Evolutionary conservation across 2,888 invertebrate genomes (phyloP), one percentile per base, ranked within the genome.

Genomic region (Chouioia cunea): DNA sequence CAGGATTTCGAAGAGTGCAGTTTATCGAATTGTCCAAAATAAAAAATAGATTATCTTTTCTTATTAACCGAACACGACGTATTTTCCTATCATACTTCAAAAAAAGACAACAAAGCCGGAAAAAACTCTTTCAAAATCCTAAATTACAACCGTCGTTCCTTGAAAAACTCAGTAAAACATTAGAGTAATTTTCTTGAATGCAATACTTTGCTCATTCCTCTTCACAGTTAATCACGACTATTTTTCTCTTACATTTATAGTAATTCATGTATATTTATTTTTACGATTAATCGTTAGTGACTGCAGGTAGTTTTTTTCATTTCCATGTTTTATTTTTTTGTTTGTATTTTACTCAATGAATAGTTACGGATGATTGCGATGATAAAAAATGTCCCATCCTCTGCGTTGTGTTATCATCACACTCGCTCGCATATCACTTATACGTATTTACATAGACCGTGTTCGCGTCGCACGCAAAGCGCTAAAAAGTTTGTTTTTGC

Each of bases 181-280:
- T 50, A 50, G 16, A 50, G 16, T 50, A 50, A 50, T 16, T 50
- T 18, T 18, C 36, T 18, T 50, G 50, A 50, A 2, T 18, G 50
- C 50, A 50, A 50, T 12, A 18, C 16, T 18, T 50, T 50, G 16
- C 18, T 50, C 18, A 36, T 36, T 1, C 36, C 36, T 36, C 36
- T 36, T 36, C 36, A 36, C 36, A 44, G 16, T 66, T 52, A 46
- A 65, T 65, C 65, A 65, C 70, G 54, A 65, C 67, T 57, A 70
- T 62, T 36, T n/a, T 36, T 66, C 53, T 65, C 65, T 36, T 68
- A 68, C 60, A 72, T 65, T 56, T 66, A 70, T 73, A 76, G 14
- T 59, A 27, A 72, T 73, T 70, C 71, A 70, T 74, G 67, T 74
- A 52, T 63, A 62, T 50, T 43, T 72, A 70, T 66, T 66, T 56